These are phyloP conservation scores for Cheilosia vernalis DNA, from an alignment of 2,888 invertebrate genomes.

Conservation along the genomic window DNA sequence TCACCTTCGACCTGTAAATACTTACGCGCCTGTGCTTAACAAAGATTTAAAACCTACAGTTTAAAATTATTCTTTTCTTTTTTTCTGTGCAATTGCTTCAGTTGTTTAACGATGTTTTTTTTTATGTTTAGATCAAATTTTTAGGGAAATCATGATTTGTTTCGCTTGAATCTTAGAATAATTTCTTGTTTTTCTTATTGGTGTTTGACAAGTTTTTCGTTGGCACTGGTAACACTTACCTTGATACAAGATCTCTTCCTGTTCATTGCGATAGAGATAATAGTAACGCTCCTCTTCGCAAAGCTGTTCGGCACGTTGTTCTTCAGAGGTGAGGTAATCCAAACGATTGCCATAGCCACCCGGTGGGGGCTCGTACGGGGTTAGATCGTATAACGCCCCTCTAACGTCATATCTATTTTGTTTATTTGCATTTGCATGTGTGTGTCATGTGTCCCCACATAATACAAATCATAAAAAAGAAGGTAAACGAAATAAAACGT, in stretches of 20 bases:
- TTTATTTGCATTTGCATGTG: constrained; percentile 74
- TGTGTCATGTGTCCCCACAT: constrained; percentile 73
- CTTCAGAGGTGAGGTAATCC: constrained; percentile 88
- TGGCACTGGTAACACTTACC: constrained; percentile 85
- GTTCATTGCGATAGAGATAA: constrained; percentile 92
- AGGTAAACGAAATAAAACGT: constrained; percentile 69
- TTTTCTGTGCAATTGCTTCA: constrained; percentile 11
- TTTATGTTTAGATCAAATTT: constrained; percentile 27
- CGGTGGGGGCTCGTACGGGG: constrained; percentile 90
- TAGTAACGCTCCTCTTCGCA: constrained; percentile 98
- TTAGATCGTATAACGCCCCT: constrained; percentile 94
- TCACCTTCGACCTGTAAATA: constrained; percentile 53
- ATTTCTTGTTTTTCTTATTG: constrained; percentile 41
- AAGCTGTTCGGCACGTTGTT: constrained; percentile 92
- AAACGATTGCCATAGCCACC: constrained; percentile 87
- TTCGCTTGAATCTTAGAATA: constrained; percentile 63
- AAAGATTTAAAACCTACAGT: constrained; percentile 68
- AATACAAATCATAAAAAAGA: constrained; percentile 74
- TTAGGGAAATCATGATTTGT: constrained; percentile 69
- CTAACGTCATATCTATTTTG: constrained; percentile 94
- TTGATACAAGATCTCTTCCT: constrained; percentile 95
- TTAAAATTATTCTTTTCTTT: constrained; percentile 28
- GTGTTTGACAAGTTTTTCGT: constrained; percentile 42
- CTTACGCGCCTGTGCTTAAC: constrained; percentile 69
- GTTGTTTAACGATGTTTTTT: constrained; percentile 7